phyloP scores from a whole-genome alignment of 2,888 invertebrate genomes.

The Chrysomela aeneicollis region DNA sequence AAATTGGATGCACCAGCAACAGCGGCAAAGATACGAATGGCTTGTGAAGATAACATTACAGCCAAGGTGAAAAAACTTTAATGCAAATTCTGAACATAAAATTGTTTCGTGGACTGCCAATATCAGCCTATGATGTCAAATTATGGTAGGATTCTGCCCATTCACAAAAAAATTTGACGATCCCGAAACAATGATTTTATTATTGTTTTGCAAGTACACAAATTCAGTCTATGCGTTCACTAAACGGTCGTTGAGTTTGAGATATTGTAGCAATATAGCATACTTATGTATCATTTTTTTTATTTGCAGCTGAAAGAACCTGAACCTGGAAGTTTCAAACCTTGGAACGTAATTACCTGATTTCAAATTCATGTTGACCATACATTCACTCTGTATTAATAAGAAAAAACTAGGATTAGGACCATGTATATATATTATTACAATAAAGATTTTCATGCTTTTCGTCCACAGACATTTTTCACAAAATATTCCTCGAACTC shows the following conservation, averaged over 20 bases:
- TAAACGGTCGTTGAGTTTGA: too few species aligned
- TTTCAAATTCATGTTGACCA: not conserved
- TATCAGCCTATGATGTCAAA: too few species aligned
- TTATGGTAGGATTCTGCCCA: too few species aligned
- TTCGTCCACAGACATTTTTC: constrained; percentile 7
- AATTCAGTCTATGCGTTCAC: too few species aligned
- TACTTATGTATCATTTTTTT: too few species aligned
- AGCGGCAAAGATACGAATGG: constrained; percentile 86
- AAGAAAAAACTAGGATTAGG: not conserved
- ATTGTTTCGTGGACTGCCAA: too few species aligned
- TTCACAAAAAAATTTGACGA: too few species aligned
- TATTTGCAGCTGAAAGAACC: constrained; percentile 67
- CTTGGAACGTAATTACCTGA: constrained; percentile 69
- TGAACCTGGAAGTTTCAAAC: constrained; percentile 65
- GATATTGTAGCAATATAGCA: too few species aligned
- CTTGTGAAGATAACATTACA: constrained; percentile 85
- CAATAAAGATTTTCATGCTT: not conserved
- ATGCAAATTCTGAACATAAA: too few species aligned
- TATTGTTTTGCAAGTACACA: too few species aligned
- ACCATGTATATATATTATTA: not conserved
- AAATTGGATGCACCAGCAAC: constrained; percentile 86
- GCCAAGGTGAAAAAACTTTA: constrained; percentile 77
- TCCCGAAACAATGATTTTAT: too few species aligned
- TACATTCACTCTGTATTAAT: not conserved
- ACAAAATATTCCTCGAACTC: constrained; percentile 39